Conservation (phyloP, 2,797 vertebrate species). For the Geotrypetes seraphini region DNA sequence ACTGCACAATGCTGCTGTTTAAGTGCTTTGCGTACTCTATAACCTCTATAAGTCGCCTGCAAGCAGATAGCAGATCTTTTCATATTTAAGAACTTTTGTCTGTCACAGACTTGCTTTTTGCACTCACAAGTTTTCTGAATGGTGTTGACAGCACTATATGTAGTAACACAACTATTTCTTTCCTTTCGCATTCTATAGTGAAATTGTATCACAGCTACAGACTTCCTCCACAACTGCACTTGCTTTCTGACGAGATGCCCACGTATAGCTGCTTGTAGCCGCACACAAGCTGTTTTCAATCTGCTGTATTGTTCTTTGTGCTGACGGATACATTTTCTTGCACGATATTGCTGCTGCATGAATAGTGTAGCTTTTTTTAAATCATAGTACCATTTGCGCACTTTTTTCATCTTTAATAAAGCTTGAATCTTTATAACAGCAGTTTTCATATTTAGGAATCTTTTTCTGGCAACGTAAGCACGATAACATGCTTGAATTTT, state of each 20-base stretch:
- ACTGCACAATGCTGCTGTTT: conserved; percentile 49
- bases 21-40: conserved; percentile 26
- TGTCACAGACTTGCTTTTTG: conserved; percentile 12
- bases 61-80: conserved; percentile 34
- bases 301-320: conserved; percentile 19
- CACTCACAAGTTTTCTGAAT: conserved; percentile 40
- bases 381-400: conserved; percentile 6
- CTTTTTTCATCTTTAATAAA: conserved; percentile 36
- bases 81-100: conserved; percentile 28
- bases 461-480: conserved; percentile 24
- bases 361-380: conserved; percentile 13
- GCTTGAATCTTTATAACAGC: conserved; percentile 44
- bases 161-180: conserved; percentile 20
- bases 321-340: conserved; percentile 4
- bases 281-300: conserved; percentile 31
- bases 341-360: conserved; percentile 30
- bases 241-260: conserved; percentile 37
- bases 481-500: conserved; percentile 49
- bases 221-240: conserved; percentile 17
- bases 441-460: conserved; percentile 29
- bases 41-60: conserved; percentile 47
- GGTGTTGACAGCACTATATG: conserved; percentile 7
- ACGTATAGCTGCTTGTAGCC: conserved; percentile 42
- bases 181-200: conserved; percentile 40
- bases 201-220: conserved; percentile 38